Base-by-base conservation (phyloP, 1,140 invertebrate species). In the Hyphantria cunea region DNA sequence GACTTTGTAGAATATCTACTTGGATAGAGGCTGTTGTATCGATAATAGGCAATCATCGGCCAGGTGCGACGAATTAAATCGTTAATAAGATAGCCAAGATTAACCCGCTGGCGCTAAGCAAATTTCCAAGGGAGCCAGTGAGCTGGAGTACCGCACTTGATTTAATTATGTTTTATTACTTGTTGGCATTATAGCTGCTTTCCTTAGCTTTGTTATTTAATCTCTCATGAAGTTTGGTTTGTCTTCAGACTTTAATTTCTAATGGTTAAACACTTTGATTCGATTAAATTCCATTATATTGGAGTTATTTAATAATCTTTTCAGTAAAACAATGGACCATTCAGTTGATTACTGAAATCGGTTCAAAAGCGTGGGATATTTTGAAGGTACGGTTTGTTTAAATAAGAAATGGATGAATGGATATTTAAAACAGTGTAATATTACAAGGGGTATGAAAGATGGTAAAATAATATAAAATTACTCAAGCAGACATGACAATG, bases 221-320 rank as follows among this genome's bases (percentile, higher is more conserved):
- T 47, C 15, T 17, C 13, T 17, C 17, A 9, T 17, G 0, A 47
- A 25, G 17, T 47, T 47, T 17, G 31, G 15, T 39, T 39, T n/a
- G n/a, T 11, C 11, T 49, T 49, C 3, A 39, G 48, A 49, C 45
- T 58, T 49, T 48, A 31, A 48, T 33, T 12, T 58, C 45, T 15
- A 25, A 44, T 56, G 54, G 31, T 13, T 39, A 11, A 14, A 13
- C 45, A 12, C 14, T 39, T 31, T 49, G 14, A 33, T 13, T 41
- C 34, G 13, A 17, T 25, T 55, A 12, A 42, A 11, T 34, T 34
- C 53, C 14, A 25, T 32, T 25, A 41, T 41, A 6, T 7, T n/a
- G 32, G 32, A 32, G n/a, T 33, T 44, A 13, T 3, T 12, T 37
- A 50, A 31, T 10, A 6, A 34, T 14, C 33, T 1, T 48, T 17